Conservation (phyloP, 2,113 vertebrate genomes). For the Chionis minor region DNA sequence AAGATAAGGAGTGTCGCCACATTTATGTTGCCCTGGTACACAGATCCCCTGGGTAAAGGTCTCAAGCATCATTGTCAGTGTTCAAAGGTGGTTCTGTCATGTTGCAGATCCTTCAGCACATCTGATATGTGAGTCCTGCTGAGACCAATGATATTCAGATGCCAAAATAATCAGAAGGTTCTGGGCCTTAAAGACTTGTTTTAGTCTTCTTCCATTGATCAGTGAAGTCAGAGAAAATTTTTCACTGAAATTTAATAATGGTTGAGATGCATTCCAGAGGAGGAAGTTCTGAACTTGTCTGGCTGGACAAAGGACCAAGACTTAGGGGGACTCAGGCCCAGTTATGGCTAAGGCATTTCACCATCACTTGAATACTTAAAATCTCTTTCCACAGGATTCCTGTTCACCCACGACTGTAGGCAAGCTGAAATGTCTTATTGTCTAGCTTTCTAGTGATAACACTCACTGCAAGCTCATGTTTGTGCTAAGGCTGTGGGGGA, state of each 20-base stretch:
- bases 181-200: background rate
- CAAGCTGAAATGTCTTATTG: background rate
- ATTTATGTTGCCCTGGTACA: background rate
- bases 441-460: background rate
- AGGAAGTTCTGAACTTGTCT: background rate
- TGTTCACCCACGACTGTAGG: background rate
- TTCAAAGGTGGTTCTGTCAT: background rate
- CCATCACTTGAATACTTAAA: background rate
- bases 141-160: background rate
- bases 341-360: background rate
- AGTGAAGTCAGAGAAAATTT: background rate
- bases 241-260: background rate
- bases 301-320: background rate
- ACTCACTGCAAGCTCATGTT: background rate
- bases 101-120: background rate
- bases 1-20: background rate
- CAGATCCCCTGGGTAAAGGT: background rate
- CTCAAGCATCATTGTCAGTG: background rate
- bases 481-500: background rate
- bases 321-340: background rate
- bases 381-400: background rate
- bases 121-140: background rate
- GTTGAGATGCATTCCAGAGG: background rate
- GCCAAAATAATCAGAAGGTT: background rate
- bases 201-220: background rate